Evolutionary conservation across 2,888 invertebrate genomes (phyloP), one percentile per base, ranked within the genome.

Genomic region (Eubasilissa splendida): DNA sequence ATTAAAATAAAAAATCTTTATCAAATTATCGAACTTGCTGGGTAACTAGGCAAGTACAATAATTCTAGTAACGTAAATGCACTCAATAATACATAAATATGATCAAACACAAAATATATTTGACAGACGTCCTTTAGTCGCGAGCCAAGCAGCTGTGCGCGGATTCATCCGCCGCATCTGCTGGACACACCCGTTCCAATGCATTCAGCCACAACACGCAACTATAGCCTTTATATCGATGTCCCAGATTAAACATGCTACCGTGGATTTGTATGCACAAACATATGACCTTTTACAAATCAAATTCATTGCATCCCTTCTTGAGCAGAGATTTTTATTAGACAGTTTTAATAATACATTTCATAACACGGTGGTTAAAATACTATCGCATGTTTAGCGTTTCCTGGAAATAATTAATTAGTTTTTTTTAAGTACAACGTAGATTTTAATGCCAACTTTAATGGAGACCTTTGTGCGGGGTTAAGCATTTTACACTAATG

Each of bases 141-240:
- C 83, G 83, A 83, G 83, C 81, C 83, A 80, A 80, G 82, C 83
- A 83, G 83, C 82, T 83, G 83, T 80, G 81, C 76, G 77, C 82
- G 77, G 82, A 82, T 80, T 82, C 82, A 77, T 80, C 74, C 60
- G 68, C 77, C 71, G 82, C 82, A 80, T 82, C 82, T 82, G 82
- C 65, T 50, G 22, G 53, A 52, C 31, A 76, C 79, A 77, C 77
- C 77, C 79, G 80, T 76, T 77, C 77, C 14, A 22, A 54, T 59
- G 52, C 60, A 70, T 33, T 75, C 14, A 31, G 8, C 71, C 22
- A 54, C 54, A 52, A 12, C 22, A 52, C 65, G n/a, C 53, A 5
- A 63, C 9, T 50, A 22, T 63, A 33, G 33, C 33, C 63, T 60
- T 52, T 79, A 73, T 31, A 52, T n/a, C 56, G n/a, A 22, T 8